These are phyloP conservation scores for Seriola rivoliana DNA, from an alignment of 2,113 vertebrate species.

Conservation along the genomic window DNA sequence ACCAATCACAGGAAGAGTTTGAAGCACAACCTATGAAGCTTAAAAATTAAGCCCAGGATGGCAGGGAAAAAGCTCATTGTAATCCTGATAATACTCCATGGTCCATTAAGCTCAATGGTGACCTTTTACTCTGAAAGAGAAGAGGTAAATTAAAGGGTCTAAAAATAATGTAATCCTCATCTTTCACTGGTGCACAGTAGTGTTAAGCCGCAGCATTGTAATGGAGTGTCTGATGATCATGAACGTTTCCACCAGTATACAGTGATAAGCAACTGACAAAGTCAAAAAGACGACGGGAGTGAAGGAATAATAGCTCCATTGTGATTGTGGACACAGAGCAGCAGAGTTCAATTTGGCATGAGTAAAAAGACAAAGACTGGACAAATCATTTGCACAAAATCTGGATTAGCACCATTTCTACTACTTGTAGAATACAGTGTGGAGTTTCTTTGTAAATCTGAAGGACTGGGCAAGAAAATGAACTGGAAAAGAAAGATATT, in stretches of 20 bases:
- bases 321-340: conserved; percentile 47
- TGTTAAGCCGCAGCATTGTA: conserved; percentile 60
- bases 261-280: conserved; percentile 42
- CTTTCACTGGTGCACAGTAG: conserved; percentile 58
- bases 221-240: conserved; percentile 56
- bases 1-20: conserved; percentile 62
- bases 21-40: conserved; percentile 64
- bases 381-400: conserved; percentile 33
- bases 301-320: conserved; percentile 39
- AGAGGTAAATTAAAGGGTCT: conserved; percentile 76
- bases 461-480: neutral
- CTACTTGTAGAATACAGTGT: neutral
- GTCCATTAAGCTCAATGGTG: conserved; percentile 77
- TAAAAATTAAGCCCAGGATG: conserved; percentile 68
- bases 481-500: conserved; percentile 14
- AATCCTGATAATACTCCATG: conserved; percentile 79
- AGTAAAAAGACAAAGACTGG: conserved; percentile 28
- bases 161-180: conserved; percentile 79
- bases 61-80: conserved; percentile 74
- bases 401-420: conserved; percentile 20
- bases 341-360: conserved; percentile 53
- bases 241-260: conserved; percentile 32
- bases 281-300: conserved; percentile 25
- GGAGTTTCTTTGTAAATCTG: neutral
- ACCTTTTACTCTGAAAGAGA: conserved; percentile 74